Evolutionary conservation across 2,888 invertebrate genomes (phyloP).

Genomic region (Choreutis nemorana): DNA sequence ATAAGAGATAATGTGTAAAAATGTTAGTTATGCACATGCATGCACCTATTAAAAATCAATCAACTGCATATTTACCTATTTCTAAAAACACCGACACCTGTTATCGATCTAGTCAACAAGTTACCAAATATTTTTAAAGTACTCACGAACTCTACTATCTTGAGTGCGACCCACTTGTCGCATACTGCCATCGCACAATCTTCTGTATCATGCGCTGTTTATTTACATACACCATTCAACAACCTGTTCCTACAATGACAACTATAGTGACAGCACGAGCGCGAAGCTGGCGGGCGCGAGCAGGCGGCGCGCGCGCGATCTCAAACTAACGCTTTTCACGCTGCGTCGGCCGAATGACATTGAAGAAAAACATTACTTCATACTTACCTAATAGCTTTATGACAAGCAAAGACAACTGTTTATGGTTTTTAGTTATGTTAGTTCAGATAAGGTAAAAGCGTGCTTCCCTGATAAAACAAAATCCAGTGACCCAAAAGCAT

Average conservation of each 20-base stretch:
- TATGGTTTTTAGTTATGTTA: not conserved
- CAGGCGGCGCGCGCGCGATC: constrained; percentile 33
- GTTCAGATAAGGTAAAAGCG: constrained; percentile 1
- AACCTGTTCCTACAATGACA: constrained; percentile 6
- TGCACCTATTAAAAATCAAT: no score
- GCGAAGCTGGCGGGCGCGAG: constrained; percentile 31
- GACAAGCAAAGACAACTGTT: constrained; percentile 8
- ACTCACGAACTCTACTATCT: constrained; percentile 63
- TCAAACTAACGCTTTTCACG: constrained; percentile 23
- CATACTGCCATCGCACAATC: constrained; percentile 43
- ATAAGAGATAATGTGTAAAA: no score
- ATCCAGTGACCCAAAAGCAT: constrained; percentile 11
- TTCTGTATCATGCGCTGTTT: constrained; percentile 9
- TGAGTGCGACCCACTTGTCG: constrained; percentile 65
- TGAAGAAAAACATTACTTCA: constrained; percentile 26
- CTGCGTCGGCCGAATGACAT: constrained; percentile 31
- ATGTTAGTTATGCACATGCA: no score
- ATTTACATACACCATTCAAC: not conserved
- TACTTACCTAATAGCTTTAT: constrained; percentile 8
- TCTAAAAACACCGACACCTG: no score
- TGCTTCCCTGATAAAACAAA: constrained; percentile 11
- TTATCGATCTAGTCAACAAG: no score
- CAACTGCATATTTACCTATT: no score
- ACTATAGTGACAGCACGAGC: no score
- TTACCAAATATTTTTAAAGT: constrained; percentile 9